Conservation (phyloP, 2,113 vertebrate species). For the Prunella himalayana region DNA sequence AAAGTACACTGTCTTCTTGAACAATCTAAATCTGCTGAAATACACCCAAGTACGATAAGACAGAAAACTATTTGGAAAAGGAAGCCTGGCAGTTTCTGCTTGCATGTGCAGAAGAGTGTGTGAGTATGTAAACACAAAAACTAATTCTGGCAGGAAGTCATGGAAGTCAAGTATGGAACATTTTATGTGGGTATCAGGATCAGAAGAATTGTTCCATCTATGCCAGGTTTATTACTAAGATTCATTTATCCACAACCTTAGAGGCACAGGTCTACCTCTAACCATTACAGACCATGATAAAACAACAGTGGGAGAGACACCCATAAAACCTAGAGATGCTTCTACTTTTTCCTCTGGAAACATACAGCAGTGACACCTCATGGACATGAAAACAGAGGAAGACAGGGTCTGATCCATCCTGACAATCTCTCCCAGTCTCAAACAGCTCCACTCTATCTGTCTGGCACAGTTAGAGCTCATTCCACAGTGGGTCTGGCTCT, state of each 20-base stretch:
- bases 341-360: background rate
- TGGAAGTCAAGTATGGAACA: background rate
- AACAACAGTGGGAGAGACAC: background rate
- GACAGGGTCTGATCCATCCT: background rate
- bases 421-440: background rate
- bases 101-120: background rate
- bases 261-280: background rate
- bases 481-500: background rate
- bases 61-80: background rate
- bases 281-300: background rate
- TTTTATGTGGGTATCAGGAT: background rate
- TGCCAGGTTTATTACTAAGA: background rate
- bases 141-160: background rate
- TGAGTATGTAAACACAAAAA: background rate
- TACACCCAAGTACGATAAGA: background rate
- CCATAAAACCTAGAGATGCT: background rate
- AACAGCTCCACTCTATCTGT: background rate
- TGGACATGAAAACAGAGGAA: background rate
- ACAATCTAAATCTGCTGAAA: background rate
- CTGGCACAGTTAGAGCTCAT: background rate
- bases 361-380: background rate
- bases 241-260: background rate
- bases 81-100: background rate
- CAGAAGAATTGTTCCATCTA: background rate
- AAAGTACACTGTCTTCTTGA: background rate